A percentile compares a stretch with the other conserved stretches of the same genome.
phyloP scores from a whole-genome alignment of 2,113 vertebrate genomes.

The Macquaria australasica region DNA sequence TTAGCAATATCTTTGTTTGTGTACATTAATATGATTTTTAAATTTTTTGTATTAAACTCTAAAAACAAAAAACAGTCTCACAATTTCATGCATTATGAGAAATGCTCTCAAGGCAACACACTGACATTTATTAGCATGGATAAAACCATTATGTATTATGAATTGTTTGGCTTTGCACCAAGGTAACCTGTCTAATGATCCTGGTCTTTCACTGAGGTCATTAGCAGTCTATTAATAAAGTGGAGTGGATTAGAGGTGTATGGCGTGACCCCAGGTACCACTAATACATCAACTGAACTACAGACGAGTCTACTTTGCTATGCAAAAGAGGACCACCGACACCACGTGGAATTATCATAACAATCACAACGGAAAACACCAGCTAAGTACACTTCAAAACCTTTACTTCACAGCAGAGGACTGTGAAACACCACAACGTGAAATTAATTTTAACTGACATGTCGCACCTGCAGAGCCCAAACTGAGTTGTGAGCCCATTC shows the following conservation, averaged over 20 bases:
- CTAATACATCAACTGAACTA: conserved; percentile 29
- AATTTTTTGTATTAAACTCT: not conserved
- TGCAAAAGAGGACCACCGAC: conserved; percentile 1
- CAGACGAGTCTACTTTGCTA: not conserved
- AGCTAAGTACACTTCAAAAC: not conserved
- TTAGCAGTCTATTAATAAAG: conserved; percentile 71
- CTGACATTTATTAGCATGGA: not conserved
- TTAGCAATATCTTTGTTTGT: not conserved
- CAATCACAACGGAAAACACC: not conserved
- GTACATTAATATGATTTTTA: accelerated
- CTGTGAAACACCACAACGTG: not conserved
- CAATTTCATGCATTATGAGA: not conserved
- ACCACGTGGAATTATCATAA: conserved; percentile 39
- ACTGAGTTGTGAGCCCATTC: not conserved
- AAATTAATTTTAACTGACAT: not conserved
- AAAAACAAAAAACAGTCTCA: not conserved
- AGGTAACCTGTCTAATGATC: conserved; percentile 29
- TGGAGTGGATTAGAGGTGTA: conserved; percentile 58
- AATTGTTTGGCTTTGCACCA: conserved; percentile 15
- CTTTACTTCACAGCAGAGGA: not conserved
- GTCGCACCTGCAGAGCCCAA: not conserved
- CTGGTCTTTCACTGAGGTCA: conserved; percentile 29
- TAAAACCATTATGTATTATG: not conserved
- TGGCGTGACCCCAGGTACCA: conserved; percentile 11
- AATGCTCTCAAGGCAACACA: not conserved